Base-by-base conservation (phyloP, 2,113 vertebrate species). In the Neolamprologus tretocephalus region DNA sequence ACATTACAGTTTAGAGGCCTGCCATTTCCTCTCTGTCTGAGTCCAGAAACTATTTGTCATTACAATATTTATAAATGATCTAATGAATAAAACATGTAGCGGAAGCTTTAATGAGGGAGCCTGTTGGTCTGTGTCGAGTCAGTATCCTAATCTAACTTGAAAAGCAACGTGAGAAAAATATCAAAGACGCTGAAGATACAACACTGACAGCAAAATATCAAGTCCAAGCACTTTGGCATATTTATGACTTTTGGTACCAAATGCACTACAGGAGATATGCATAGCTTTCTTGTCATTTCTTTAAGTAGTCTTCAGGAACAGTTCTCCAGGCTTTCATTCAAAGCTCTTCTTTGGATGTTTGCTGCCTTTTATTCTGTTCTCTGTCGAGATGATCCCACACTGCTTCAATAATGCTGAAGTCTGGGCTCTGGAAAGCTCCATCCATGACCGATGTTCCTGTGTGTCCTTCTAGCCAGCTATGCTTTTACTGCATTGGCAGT, bases 51-150 rank as follows among this genome's bases (percentile, higher is more conserved):
- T 58, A 35, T 66, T 73, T 63, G 79, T 71, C 31, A 79, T n/a
- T 89, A 68, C 21, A 82, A 82, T 47, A 83, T 89, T 91, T 40
- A 40, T 61, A 35, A 81, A 45, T 21, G 8, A 19, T 53, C 4
- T 49, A 66, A 81, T 55, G 21, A 55, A 87, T 84, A 8, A 88
- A 81, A 71, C 73, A 81, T 68, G 19, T 6, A 10, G 12, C 17
- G 3, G 57, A 71, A 47, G 55, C 17, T 45, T 55, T 73, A 83
- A 80, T 66, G 55, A 86, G 54, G 73, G 8, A 33, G 23, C 75
- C 33, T 87, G 85, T 26, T 63, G 14, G 57, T 82, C 37, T 57
- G 16, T 4, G 11, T 55, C 17, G 7, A 47, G 54, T 68, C 10
- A 6, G 35, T 42, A 42, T 86, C 9, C 61, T 23, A 54, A 21